Evolutionary conservation across 2,797 vertebrate species (phyloP).

Genomic region (Euthynnus affinis): DNA sequence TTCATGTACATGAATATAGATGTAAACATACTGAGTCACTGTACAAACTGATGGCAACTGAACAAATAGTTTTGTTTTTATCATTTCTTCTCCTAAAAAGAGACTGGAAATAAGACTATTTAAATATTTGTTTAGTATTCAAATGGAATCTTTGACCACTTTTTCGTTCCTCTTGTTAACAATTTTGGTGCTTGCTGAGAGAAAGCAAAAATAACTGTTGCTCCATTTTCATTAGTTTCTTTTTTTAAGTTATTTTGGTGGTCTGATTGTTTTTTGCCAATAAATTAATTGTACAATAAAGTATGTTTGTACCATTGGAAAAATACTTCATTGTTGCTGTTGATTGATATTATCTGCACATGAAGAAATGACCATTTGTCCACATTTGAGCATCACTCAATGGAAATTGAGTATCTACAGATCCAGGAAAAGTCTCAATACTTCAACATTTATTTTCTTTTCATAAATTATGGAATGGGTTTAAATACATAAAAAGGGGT

Average conservation of each 20-base stretch:
- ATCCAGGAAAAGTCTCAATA: not conserved
- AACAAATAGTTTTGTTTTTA: conserved; percentile 82
- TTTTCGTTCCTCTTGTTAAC: conserved; percentile 83
- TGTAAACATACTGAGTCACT: conserved; percentile 89
- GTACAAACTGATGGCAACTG: conserved; percentile 88
- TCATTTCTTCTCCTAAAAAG: conserved; percentile 75
- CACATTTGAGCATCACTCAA: not conserved
- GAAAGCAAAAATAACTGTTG: conserved; percentile 86
- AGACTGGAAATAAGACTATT: conserved; percentile 87
- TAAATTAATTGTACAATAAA: conserved; percentile 93
- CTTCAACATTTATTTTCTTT: not conserved
- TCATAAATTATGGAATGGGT: not conserved
- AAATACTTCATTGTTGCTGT: conserved; percentile 54
- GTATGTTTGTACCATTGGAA: conserved; percentile 91
- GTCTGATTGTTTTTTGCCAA: conserved; percentile 85
- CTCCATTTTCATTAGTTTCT: conserved; percentile 84
- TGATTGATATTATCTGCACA: conserved; percentile 31
- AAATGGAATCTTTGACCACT: conserved; percentile 87
- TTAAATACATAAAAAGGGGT: not conserved
- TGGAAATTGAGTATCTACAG: not conserved
- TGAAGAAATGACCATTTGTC: conserved; percentile 13
- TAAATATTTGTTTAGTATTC: conserved; percentile 87
- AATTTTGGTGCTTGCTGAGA: conserved; percentile 88
- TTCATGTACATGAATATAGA: conserved; percentile 87
- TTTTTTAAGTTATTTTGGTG: conserved; percentile 85